Evolutionary conservation across 1,140 invertebrate species (phyloP).

Genomic region (Sinella curviseta): DNA sequence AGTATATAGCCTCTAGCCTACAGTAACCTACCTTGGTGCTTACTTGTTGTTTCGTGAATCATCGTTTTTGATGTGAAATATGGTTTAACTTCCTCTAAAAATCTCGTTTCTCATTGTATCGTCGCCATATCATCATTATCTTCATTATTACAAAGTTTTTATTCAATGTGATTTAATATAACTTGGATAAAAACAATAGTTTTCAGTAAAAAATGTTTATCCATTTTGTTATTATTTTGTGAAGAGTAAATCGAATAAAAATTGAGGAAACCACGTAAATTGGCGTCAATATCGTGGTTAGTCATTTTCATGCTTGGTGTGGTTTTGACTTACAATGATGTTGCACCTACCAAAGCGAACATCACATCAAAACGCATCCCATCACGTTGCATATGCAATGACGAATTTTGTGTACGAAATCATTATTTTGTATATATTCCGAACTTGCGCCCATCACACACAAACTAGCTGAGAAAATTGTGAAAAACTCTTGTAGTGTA

Average conservation of each 20-base stretch:
- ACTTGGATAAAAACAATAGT: background rate
- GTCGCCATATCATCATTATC: background rate
- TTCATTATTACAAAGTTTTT: background rate
- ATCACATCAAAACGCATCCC: background rate
- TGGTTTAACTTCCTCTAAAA: background rate
- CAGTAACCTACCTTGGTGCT: too few relatives aligned
- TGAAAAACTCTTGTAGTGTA: too few relatives aligned
- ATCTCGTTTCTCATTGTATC: background rate
- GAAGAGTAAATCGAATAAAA: conserved; percentile 13
- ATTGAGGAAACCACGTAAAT: conserved; percentile 20
- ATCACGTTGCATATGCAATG: too few relatives aligned
- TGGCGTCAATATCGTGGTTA: conserved; percentile 1
- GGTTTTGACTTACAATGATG: too few relatives aligned
- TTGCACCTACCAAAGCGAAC: too few relatives aligned
- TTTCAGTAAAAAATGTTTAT: background rate
- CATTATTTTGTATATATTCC: background rate
- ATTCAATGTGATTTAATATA: conserved; percentile 19
- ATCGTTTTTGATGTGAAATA: too few relatives aligned
- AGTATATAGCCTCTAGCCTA: too few relatives aligned
- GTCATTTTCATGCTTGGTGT: conserved; percentile 13
- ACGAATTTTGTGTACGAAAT: too few relatives aligned
- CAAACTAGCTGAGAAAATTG: background rate
- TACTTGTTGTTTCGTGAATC: too few relatives aligned
- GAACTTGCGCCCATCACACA: conserved; percentile 7
- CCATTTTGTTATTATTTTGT: background rate